phyloP scores from a whole-genome alignment of 2,797 vertebrate species.

The Anas georgica region DNA sequence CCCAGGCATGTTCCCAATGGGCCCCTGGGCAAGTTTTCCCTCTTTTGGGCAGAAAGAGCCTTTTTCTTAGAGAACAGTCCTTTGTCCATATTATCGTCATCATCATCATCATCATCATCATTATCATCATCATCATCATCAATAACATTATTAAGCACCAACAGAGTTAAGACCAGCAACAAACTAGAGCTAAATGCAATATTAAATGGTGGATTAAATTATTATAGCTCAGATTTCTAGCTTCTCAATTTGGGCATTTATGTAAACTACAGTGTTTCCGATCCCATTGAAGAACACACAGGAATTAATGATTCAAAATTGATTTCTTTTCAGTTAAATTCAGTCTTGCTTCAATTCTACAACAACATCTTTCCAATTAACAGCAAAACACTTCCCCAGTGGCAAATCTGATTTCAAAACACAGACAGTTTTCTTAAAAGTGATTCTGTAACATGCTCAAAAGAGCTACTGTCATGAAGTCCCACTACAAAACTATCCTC shows the following conservation, averaged over 20 bases:
- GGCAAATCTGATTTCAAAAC: slow-evolving; percentile 33
- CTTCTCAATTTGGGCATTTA: not conserved
- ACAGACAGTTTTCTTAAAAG: slow-evolving; percentile 16
- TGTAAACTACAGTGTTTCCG: not conserved
- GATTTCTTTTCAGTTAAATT: not conserved
- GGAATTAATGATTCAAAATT: not conserved
- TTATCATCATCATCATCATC: too few species aligned
- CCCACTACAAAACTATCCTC: not conserved
- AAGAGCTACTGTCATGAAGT: not conserved
- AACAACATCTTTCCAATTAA: slow-evolving; percentile 14
- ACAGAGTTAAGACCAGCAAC: not conserved
- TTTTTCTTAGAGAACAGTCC: not conserved
- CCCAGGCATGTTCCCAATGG: not conserved
- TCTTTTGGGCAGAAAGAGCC: not conserved
- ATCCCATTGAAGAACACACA: not conserved
- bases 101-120: too few species aligned
- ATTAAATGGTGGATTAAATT: not conserved
- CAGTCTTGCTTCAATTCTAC: not conserved
- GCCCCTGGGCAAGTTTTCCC: not conserved
- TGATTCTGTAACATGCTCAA: not conserved
- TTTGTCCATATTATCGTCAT: not conserved
- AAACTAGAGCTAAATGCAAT: not conserved
- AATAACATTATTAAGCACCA: not conserved
- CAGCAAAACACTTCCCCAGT: not conserved
- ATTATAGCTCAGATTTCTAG: not conserved